Evolutionary conservation across 37 sponge, comb jelly and placozoan species (phyloP), one percentile per base, ranked within the genome.

Genomic region (Aphrocallistes beatrix): DNA sequence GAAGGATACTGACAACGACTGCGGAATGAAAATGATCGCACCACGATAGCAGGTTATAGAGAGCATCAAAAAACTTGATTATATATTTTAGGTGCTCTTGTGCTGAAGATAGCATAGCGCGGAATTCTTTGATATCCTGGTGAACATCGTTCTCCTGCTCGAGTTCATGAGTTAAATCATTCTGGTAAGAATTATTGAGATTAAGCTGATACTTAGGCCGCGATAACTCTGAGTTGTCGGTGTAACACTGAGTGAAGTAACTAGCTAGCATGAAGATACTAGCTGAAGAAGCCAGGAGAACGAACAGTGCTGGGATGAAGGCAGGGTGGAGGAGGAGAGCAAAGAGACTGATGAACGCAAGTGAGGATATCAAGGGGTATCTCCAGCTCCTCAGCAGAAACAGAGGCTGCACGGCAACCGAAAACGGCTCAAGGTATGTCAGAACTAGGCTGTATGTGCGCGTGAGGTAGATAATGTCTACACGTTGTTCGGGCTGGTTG

Each of bases 311-410:
- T 13, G 75, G 75, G 3, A 60, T 60, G 34, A 60, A 60, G 25
- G 75, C n/a, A 6, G 75, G 75, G 34, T 60, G 75, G 34, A 60
- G 75, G 3, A 60, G 21, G 6, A 60, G 75, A 60, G 75, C 75
- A 30, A 60, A 60, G 25, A 60, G 34, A 60, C 75, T 60, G 17
- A 60, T 3, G n/a, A 60, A 60, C 10, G 21, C 75, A 25, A 60
- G 75, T 30, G 75, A 60, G n/a, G 75, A 60, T 3, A 60, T 19
- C 34, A 60, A 30, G 3, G 75, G 75, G 34, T 60, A 13, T 60
- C n/a, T 60, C 75, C 75, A 60, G 75, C 75, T 60, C 75, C 75
- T 60, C 34, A 60, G 34, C 75, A 60, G 75, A 32, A 60, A 25
- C 75, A 60, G 3, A 19, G 75, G n/a, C 75, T 30, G 10, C 34